Base-by-base conservation (phyloP, 2,888 invertebrate genomes). In the Spilosoma lubricipeda region DNA sequence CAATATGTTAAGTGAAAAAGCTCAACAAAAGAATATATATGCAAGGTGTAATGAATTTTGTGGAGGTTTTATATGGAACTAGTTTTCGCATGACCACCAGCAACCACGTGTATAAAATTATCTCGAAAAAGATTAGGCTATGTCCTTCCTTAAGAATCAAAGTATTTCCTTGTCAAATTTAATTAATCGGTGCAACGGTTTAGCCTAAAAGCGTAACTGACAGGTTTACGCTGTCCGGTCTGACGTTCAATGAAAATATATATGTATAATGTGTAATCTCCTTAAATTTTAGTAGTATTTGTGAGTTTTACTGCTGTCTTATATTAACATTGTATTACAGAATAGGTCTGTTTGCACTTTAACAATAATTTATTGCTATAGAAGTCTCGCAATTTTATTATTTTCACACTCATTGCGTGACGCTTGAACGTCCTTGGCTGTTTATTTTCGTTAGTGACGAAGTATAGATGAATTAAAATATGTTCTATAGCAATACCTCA, bases 301-400 rank as follows among this genome's bases (percentile, higher is more conserved):
- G 76, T 76, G 72, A 79, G 71, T 85, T 86, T 56, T 85, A 86
- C 80, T 82, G 77, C 82, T 75, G 45, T 85, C 86, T 86, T 87
- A 88, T 87, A 87, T 88, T 86, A 88, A 86, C 82, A 81, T 80
- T 79, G 84, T 83, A 80, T 80, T 76, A 80, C 70, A 80, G 85
- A 85, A 88, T 86, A 85, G 83, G 83, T 81, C 82, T 73, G 73
- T 74, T 81, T 85, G 81, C 82, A 83, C 82, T 83, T 88, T 84
- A 87, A 89, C 83, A 87, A 89, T 89, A 87, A 89, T 89, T 89
- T 90, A 89, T 87, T 79, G 78, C 80, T 79, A 76, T 78, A 78
- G 79, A 79, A 82, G 82, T 80, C 77, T 30, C 9, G 48, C 13
- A 18, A 56, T 70, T 73, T 71, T 71, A 73, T 76, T 67, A 71